A percentile compares a stretch with the other conserved stretches of the same genome.
phyloP scores from a whole-genome alignment of 2,888 invertebrate species.

The Enchytraeus crypticus region DNA sequence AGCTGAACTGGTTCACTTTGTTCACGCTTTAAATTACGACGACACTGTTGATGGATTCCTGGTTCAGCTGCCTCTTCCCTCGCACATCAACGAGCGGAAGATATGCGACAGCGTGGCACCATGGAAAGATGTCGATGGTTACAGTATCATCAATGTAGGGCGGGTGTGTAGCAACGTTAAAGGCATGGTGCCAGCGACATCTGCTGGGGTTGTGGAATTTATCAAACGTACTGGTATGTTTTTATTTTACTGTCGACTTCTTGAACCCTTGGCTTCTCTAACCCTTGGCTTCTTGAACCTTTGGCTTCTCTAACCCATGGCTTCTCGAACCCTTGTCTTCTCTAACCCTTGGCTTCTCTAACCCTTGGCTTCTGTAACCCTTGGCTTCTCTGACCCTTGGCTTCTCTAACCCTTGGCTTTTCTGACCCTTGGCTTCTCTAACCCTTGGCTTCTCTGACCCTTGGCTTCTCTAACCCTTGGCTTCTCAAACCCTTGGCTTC shows the following conservation, averaged over 20 bases:
- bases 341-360: no score
- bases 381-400: no score
- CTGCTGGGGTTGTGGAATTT: constrained; percentile 63
- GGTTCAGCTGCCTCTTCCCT: constrained; percentile 66
- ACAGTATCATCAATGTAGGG: constrained; percentile 74
- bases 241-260: no score
- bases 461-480: no score
- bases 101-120: constrained; percentile 71
- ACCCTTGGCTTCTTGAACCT: no score
- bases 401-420: no score
- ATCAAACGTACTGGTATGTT: constrained; percentile 56
- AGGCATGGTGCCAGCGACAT: constrained; percentile 67
- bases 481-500: no score
- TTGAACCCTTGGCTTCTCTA: no score
- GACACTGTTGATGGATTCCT: constrained; percentile 69
- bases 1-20: constrained; percentile 55
- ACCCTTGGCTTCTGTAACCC: no score
- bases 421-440: no score
- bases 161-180: constrained; percentile 50
- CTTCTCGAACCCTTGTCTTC: no score
- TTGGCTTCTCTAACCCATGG: background rate
- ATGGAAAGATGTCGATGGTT: constrained; percentile 83
- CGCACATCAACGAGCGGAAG: constrained; percentile 54
- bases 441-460: no score
- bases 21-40: constrained; percentile 60